phyloP scores from a whole-genome alignment of 2,113 vertebrate genomes.

The Scortum barcoo region DNA sequence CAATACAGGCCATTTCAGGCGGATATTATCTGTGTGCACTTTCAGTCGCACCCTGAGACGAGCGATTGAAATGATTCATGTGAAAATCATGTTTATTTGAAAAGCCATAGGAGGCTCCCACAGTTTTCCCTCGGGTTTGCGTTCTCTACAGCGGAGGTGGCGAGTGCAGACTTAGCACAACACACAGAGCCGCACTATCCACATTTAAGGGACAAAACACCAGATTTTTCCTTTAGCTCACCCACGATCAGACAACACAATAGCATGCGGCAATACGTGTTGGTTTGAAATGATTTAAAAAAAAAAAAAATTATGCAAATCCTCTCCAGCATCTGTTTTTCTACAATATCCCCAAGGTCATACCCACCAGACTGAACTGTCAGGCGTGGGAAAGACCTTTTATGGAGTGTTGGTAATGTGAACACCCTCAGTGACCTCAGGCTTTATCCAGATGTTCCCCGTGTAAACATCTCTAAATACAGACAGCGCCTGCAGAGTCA shows the following conservation, averaged over 20 bases:
- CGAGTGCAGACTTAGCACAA: no score
- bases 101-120: not conserved
- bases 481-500: slow-evolving; percentile 40
- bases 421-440: slow-evolving; percentile 73
- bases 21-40: no score
- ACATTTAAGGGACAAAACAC: not conserved
- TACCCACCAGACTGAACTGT: slow-evolving; percentile 49
- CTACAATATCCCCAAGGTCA: slow-evolving; percentile 41
- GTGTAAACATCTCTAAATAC: slow-evolving; percentile 80
- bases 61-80: not conserved
- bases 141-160: no score
- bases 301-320: not conserved
- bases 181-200: no score
- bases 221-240: not conserved
- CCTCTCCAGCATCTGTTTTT: slow-evolving; percentile 35
- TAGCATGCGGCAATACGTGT: not conserved
- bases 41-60: no score
- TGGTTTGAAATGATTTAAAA: not conserved
- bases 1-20: no score
- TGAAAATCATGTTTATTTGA: not conserved
- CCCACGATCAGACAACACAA: not conserved
- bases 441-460: slow-evolving; percentile 80
- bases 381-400: slow-evolving; percentile 65
- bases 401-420: slow-evolving; percentile 72
- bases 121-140: not conserved